Base-by-base conservation (phyloP, 2,113 vertebrate genomes). In the Sebastes schlegelii region DNA sequence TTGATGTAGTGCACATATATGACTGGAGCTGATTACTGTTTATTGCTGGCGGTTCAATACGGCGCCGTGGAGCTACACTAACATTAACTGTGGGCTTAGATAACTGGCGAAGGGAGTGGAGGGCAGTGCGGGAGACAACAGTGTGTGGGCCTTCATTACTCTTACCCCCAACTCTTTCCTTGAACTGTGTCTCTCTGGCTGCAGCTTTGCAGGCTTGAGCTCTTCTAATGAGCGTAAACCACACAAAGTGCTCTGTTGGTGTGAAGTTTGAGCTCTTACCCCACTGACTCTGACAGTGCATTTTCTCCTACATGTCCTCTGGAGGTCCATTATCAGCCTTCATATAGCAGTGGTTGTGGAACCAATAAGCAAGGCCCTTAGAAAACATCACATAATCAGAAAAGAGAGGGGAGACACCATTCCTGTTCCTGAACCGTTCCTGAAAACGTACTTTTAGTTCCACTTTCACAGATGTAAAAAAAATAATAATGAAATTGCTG, bases 1-100 rank as follows among this genome's bases (percentile, higher is more conserved):
- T 91, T 89, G 87, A 91, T 89, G 83, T 66, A 90, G 73, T 82
- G 86, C 82, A 74, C 82, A 85, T 77, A 68, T 82, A 80, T 80
- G 82, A 89, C 84, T 83, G 43, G 65, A 84, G 70, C 74, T 89
- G 85, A 91, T 91, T 85, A 74, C 86, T 80, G 84, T 87, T 85
- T 84, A 91, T 82, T 83, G 81, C 80, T 19, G 69, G 69, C 43
- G 6, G 73, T 86, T 87, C 86, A 82, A 86, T 82, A 77, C 19
- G 16, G 55, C 0, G 21, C 34, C 5, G 13, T 17, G 51, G 62
- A 83, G 79, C 60, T 68, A 49, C 61, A 57, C 73, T 82, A 69
- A 77, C 14, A 40, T 81, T 70, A 79, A 66, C 66, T 42, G 43
- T 49, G 70, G 64, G 78, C 42, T 66, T n/a, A 63, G 78, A 75